phyloP scores from a whole-genome alignment of 2,797 vertebrate species.

The Coracias cyanogaster region DNA sequence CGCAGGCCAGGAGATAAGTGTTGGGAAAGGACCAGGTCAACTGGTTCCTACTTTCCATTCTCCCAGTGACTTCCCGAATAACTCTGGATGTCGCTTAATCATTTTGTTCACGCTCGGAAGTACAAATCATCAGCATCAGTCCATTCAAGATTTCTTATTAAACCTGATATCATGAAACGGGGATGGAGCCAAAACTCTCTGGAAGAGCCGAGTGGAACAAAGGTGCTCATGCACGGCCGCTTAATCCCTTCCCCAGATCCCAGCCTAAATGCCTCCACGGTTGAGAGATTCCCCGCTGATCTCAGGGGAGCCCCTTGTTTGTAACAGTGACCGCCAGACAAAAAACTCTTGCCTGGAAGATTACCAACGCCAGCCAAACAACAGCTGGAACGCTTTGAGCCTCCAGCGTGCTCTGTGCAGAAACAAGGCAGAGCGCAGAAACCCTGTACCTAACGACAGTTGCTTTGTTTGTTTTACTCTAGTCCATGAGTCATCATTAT shows the following conservation, averaged over 20 bases:
- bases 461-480: conserved; percentile 67
- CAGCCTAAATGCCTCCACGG: not conserved
- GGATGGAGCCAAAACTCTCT: not conserved
- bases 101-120: not conserved
- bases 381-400: conserved; percentile 63
- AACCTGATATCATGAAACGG: not conserved
- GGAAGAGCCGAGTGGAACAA: conserved; percentile 1
- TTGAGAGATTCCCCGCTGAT: conserved; percentile 12
- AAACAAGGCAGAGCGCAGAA: conserved; percentile 17
- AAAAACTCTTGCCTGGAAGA: conserved; percentile 32
- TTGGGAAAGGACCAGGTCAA: conserved; percentile 1
- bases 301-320: conserved; percentile 31
- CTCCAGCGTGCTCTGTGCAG: not conserved
- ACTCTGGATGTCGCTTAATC: conserved; percentile 20
- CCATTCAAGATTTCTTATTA: conserved; percentile 48
- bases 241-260: conserved; percentile 20
- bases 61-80: conserved; percentile 6
- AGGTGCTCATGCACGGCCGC: not conserved
- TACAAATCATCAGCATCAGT: not conserved
- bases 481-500: conserved; percentile 36
- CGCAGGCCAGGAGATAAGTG: conserved; percentile 9
- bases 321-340: not conserved
- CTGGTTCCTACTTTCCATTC: conserved; percentile 8
- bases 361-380: not conserved
- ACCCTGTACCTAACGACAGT: conserved; percentile 53